Evolutionary conservation across 2,113 vertebrate species (phyloP), one percentile per base, ranked within the genome.

Genomic region (Myanophis thanlyinensis): DNA sequence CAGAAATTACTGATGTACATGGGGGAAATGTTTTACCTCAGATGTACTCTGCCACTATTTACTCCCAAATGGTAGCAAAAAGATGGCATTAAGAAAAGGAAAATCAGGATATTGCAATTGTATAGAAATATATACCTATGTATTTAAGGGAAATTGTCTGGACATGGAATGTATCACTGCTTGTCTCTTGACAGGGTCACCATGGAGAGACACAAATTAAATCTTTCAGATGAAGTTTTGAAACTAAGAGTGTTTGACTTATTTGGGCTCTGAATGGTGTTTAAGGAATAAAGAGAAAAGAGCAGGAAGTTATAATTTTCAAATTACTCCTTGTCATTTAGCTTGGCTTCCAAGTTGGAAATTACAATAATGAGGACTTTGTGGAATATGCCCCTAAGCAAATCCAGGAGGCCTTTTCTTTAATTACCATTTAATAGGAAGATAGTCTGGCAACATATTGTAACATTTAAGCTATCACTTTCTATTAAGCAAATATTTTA

Each of bases 231-330:
- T 97, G 96, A 96, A 96, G 95, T 97, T 97, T 97, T 98, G 97
- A 98, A 97, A 97, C 97, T 98, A 97, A 98, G 97, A 98, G 97
- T 97, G 97, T 98, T 98, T 98, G 98, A 98, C 98, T 97, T 62
- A 93, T 96, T 97, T 96, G 97, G 96, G 96, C 97, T 88, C 95
- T 96, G 96, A 98, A 98, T 96, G 93, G 97, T 96, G 97, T 98
- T 98, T 97, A 97, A 97, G 97, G 98, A 98, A 98, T 97, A 97
- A 98, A 97, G 95, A 95, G 93, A 97, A 98, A 98, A 97, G 96
- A 98, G 96, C 97, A 98, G 98, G 97, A 98, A 98, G 98, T 98
- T 97, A 97, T 98, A 98, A 98, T 98, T 98, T 98, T 98, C 97
- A 98, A 99, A 98, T 98, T 98, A 98, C 97, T 97, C 94, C 97